phyloP scores from a whole-genome alignment of 2,113 vertebrate genomes.

The Pholis gunnellus region DNA sequence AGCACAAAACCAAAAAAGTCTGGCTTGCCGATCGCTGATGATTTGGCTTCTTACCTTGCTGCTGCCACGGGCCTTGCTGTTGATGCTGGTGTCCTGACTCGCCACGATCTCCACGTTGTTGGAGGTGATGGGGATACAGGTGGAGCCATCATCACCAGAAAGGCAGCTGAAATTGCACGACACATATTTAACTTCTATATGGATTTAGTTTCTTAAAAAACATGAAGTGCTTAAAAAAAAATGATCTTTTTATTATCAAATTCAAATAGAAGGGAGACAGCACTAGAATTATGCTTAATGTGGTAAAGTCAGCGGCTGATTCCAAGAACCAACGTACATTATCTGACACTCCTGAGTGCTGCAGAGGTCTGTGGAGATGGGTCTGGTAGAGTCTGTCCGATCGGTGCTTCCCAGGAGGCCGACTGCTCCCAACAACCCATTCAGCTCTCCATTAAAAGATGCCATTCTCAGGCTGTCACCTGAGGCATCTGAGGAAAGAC shows the following conservation, averaged over 20 bases:
- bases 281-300: neutral
- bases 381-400: constrained; percentile 82
- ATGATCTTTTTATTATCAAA: neutral
- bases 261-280: neutral
- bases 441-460: constrained; percentile 94
- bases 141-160: constrained; percentile 93
- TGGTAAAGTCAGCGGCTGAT: neutral
- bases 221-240: neutral
- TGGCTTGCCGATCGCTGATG: neutral
- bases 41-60: constrained; percentile 89
- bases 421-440: constrained; percentile 90
- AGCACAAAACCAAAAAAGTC: neutral
- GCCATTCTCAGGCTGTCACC: constrained; percentile 85
- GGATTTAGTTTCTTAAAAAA: neutral
- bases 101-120: constrained; percentile 96
- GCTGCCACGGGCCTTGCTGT: constrained; percentile 96
- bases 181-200: neutral
- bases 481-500: constrained; percentile 80
- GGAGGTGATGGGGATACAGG: constrained; percentile 90
- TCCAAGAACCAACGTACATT: constrained; percentile 85
- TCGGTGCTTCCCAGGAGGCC: constrained; percentile 86
- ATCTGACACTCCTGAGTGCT: constrained; percentile 90
- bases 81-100: constrained; percentile 97
- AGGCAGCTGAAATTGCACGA: constrained; percentile 85
- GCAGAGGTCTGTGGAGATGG: constrained; percentile 84